These are phyloP conservation scores for Balaenoptera acutorostrata DNA, from an alignment of 2,113 vertebrate genomes.

Conservation along the genomic window DNA sequence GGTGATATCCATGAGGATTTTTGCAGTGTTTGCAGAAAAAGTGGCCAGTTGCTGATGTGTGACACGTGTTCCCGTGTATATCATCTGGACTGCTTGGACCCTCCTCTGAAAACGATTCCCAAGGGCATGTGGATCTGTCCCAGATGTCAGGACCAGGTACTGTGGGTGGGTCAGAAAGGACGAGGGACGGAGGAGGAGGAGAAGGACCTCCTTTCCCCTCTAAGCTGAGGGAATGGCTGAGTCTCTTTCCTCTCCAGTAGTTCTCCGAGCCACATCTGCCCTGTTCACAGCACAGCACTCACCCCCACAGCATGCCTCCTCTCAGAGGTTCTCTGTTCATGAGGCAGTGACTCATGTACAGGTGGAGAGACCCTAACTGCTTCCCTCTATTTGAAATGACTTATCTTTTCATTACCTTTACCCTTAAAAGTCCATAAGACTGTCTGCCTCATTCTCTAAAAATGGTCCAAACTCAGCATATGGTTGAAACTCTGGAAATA, in stretches of 20 bases:
- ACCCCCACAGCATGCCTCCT: background rate
- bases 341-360: background rate
- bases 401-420: background rate
- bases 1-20: constrained; percentile 99
- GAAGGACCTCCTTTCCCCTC: background rate
- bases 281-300: background rate
- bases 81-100: constrained; percentile 99
- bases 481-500: background rate
- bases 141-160: constrained; percentile 99
- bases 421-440: background rate
- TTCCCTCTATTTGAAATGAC: background rate
- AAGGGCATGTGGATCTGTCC: constrained; percentile 99
- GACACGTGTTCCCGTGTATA: constrained; percentile 99
- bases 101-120: constrained; percentile 98
- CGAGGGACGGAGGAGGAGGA: background rate
- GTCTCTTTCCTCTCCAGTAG: background rate
- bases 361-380: background rate
- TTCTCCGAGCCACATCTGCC: background rate
- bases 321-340: background rate
- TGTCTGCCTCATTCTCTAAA: constrained; percentile 23
- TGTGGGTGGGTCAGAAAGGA: background rate
- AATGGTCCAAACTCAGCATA: background rate
- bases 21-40: constrained; percentile 99
- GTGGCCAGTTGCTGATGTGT: constrained; percentile 99
- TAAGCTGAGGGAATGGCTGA: rapidly evolving